A percentile compares a stretch with the other conserved stretches of the same genome.
These are phyloP conservation scores for Chrysaora quinquecirrha DNA, from an alignment of 30 jellyfish, hydroid and myxozoan species.

Conservation along the genomic window DNA sequence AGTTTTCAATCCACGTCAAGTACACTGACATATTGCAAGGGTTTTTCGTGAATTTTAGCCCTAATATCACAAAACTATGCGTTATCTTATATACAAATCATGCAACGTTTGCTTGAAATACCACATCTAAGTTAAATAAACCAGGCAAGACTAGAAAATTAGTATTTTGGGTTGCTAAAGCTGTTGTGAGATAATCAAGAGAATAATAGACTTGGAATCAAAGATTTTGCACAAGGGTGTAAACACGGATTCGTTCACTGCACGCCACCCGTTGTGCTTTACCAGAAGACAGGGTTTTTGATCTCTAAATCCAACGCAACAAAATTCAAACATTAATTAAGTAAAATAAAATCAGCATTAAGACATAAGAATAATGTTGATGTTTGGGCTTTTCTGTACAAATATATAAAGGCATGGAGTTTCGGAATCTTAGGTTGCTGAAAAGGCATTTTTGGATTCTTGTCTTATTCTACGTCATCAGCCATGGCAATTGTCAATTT, in stretches of 20 bases:
- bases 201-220: slow-evolving; percentile 13
- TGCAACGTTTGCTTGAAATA: too few species aligned
- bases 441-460: background rate
- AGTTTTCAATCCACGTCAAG: too few species aligned
- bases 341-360: background rate
- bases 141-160: too few species aligned
- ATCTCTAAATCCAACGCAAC: background rate
- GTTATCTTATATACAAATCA: too few species aligned
- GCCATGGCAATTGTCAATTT: slow-evolving; percentile 3
- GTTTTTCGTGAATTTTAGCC: too few species aligned
- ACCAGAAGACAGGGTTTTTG: slow-evolving; percentile 11
- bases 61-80: too few species aligned
- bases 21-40: too few species aligned
- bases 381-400: background rate
- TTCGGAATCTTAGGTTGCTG: background rate
- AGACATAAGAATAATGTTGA: background rate
- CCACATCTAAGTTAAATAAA: too few species aligned
- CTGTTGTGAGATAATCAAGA: background rate
- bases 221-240: slow-evolving; percentile 56
- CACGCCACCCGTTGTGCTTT: background rate
- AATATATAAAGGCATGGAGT: background rate
- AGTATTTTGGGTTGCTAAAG: too few species aligned
- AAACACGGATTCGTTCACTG: slow-evolving; percentile 32
- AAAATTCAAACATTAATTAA: background rate
- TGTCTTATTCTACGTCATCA: background rate